These are phyloP conservation scores for Propithecus deckenii DNA, from an alignment of 2,797 vertebrate genomes.

Conservation along the genomic window DNA sequence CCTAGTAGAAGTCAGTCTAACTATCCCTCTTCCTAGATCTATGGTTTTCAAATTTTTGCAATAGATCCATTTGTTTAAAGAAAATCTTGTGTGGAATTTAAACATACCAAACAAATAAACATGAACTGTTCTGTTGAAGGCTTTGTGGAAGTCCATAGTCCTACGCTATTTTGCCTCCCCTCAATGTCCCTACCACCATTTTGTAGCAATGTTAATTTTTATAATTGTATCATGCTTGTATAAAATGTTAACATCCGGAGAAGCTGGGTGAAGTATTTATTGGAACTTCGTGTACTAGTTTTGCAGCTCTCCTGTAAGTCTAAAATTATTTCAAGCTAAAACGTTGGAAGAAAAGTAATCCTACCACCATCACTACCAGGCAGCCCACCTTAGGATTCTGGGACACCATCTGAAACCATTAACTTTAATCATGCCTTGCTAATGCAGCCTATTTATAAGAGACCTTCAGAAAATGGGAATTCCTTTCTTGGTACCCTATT, in stretches of 20 bases:
- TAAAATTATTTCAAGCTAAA: slow-evolving; percentile 23
- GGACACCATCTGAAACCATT: background rate
- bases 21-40: background rate
- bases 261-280: background rate
- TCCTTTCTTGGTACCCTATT: background rate
- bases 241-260: background rate
- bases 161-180: background rate
- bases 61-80: background rate
- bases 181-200: background rate
- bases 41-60: background rate
- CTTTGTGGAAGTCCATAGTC: background rate
- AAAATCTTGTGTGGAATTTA: background rate
- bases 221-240: background rate
- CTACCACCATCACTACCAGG: background rate
- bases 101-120: background rate
- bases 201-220: background rate
- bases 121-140: background rate
- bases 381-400: background rate
- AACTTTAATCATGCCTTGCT: background rate
- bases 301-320: background rate
- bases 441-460: background rate
- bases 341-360: background rate
- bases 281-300: background rate
- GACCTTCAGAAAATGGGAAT: background rate
- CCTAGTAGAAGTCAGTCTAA: background rate